Percentiles rank a stretch among this genome's conserved stretches.
Conservation (phyloP, 2,113 vertebrate species). For the Bambusicola thoracicus region DNA sequence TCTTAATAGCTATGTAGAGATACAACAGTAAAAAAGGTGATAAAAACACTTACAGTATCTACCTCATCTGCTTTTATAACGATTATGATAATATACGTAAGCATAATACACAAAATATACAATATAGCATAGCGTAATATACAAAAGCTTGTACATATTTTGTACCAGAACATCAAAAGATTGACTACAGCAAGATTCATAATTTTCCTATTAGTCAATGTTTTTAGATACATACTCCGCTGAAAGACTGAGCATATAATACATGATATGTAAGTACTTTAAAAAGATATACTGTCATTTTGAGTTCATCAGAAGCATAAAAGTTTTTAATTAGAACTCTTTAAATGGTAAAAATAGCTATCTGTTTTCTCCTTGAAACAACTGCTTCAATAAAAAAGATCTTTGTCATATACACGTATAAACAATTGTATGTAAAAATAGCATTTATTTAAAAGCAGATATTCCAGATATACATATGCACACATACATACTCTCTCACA, state of each 20-base stretch:
- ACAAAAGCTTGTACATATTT: not conserved
- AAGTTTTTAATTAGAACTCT: not conserved
- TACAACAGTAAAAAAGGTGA: not conserved
- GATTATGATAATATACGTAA: too few species aligned
- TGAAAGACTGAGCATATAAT: not conserved
- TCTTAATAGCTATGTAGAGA: not conserved
- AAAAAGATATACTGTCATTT: rapidly evolving
- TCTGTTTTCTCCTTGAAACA: not conserved
- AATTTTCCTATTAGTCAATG: not conserved
- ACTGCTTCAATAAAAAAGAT: not conserved
- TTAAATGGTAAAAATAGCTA: not conserved
- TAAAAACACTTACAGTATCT: not conserved
- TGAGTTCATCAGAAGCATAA: not conserved
- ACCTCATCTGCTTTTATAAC: not conserved
- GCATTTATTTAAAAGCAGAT: not conserved
- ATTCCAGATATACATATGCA: not conserved
- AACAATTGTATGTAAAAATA: not conserved
- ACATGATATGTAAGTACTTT: not conserved
- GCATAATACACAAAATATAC: not conserved
- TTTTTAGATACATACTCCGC: not conserved
- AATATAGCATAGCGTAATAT: too few species aligned
- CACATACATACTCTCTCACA: not conserved
- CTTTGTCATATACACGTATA: not conserved
- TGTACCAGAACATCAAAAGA: not conserved
- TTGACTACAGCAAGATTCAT: not conserved